Evolutionary conservation across 1,140 invertebrate species (phyloP).

Genomic region (Parasteatoda tepidariorum): DNA sequence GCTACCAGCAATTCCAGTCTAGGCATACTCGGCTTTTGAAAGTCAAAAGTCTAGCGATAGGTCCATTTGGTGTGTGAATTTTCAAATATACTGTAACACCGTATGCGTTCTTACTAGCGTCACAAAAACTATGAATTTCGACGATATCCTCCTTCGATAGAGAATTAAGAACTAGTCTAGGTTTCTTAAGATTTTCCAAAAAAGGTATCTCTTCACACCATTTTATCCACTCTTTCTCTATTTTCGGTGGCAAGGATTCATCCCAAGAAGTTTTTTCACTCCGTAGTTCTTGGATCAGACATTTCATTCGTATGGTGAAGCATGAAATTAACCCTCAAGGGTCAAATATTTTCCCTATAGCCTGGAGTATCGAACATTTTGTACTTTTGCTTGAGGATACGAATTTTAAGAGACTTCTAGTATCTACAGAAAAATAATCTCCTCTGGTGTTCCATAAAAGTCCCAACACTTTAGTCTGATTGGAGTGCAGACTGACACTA

Average conservation of each 20-base stretch:
- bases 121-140: constrained; percentile 26
- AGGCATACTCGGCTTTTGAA: constrained; percentile 5
- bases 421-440: constrained; percentile 12
- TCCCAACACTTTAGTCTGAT: constrained; percentile 32
- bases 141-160: neutral
- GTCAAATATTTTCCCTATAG: constrained; percentile 30
- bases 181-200: neutral
- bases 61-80: neutral
- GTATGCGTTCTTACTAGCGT: constrained; percentile 18
- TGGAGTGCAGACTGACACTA: neutral
- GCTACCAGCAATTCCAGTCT: constrained; percentile 27
- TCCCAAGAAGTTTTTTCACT: constrained; percentile 38
- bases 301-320: constrained; percentile 16
- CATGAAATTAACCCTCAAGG: constrained; percentile 33
- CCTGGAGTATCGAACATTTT: constrained; percentile 30
- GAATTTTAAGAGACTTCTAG: neutral
- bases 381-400: neutral
- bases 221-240: constrained; percentile 14
- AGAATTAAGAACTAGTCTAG: neutral
- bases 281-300: constrained; percentile 49
- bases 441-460: neutral
- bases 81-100: constrained; percentile 7
- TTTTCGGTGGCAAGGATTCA: neutral
- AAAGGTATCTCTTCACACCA: neutral
- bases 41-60: neutral